Evolutionary conservation across 2,797 vertebrate genomes (phyloP), one percentile per base, ranked within the genome.

Genomic region (Aulostomus chinensis): DNA sequence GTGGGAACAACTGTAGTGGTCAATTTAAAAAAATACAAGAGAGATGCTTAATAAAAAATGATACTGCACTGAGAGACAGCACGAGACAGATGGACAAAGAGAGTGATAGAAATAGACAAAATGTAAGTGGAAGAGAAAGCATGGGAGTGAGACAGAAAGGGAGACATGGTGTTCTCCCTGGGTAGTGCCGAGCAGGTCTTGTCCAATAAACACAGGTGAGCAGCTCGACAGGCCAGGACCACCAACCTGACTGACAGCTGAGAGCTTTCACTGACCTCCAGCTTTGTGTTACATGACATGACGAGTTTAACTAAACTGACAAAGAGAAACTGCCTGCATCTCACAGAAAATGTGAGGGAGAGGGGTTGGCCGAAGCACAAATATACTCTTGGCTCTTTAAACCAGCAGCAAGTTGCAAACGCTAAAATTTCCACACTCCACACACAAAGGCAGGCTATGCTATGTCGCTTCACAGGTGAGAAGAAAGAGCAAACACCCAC

Each of bases 231-330:
- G 78, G 76, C 68, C 78, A 75, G 76, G 76, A 88, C 83, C 82
- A 89, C 81, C 79, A 71, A 53, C 83, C 82, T 91, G 88, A 84
- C 79, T 91, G 90, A 92, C 88, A 89, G 88, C 82, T 86, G 84
- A 88, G 86, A 78, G 74, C 69, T 59, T 80, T 83, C 73, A 81
- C 87, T 84, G 82, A 85, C 80, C 68, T 79, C 85, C 61, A 83
- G 85, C 87, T 91, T 91, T 86, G 90, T 89, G 90, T 87, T 89
- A 93, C 84, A 88, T 91, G 86, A 91, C 90, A 93, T 68, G 64
- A 87, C 75, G 60, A 83, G 84, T 76, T 84, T 86, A 76, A 47
- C 38, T 68, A 49, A 62, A 87, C 86, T 89, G 78, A 80, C 85
- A 87, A 73, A 75, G 64, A 68, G 76, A 70, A 59, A 29, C 79